phyloP scores from a whole-genome alignment of 2,888 invertebrate species.

The Lepeophtheirus nordmannii region DNA sequence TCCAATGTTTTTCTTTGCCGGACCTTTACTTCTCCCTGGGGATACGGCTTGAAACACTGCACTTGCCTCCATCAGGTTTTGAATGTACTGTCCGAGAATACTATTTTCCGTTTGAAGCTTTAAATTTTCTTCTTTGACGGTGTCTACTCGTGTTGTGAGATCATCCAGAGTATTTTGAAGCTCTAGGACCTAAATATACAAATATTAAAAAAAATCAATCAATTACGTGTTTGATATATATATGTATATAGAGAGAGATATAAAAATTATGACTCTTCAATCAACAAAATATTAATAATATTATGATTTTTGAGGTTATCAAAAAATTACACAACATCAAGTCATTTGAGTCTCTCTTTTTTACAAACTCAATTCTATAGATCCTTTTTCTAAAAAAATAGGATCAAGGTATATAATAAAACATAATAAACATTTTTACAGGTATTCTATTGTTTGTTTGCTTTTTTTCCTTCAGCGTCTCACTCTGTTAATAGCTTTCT shows the following conservation, averaged over 20 bases:
- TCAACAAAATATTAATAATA: too few species aligned
- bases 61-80: conserved; percentile 65
- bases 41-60: conserved; percentile 29
- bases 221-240: too few species aligned
- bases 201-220: background rate
- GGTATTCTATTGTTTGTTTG: background rate
- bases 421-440: background rate
- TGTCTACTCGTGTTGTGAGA: conserved; percentile 89
- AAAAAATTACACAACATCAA: too few species aligned
- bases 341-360: too few species aligned
- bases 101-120: conserved; percentile 95
- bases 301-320: too few species aligned
- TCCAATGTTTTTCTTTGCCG: background rate
- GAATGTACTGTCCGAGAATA: conserved; percentile 95
- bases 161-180: conserved; percentile 95
- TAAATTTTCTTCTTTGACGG: conserved; percentile 94
- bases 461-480: background rate
- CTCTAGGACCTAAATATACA: conserved; percentile 52
- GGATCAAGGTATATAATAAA: too few species aligned
- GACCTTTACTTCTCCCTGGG: conserved; percentile 19
- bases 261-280: too few species aligned
- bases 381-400: too few species aligned
- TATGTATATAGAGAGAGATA: too few species aligned
- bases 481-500: background rate
- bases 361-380: too few species aligned